Evolutionary conservation across 2,113 vertebrate genomes (phyloP), one percentile per base, ranked within the genome.

Genomic region (Ptilonorhynchus violaceus): DNA sequence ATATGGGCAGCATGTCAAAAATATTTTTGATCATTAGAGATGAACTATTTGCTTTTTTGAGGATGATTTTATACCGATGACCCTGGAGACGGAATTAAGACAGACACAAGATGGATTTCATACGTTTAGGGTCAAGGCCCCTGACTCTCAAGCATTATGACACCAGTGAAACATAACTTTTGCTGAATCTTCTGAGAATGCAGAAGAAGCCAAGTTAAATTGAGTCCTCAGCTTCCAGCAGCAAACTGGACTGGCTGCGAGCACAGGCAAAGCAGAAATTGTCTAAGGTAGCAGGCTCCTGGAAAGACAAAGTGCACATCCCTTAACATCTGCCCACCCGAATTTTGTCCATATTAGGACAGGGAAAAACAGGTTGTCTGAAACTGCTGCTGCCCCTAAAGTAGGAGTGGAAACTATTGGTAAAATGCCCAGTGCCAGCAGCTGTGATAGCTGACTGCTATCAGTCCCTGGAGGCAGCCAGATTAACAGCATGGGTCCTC

Each of bases 391-490:
- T 85, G 67, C 42, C 95, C 72, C 63, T 83, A 74, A 88, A 94
- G 94, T 39, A 80, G 75, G 79, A 95, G 72, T 93, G 88, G 94
- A 95, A 96, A 93, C 83, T 95, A 90, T 88, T 93, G 96, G 92
- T 97, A 93, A 83, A 92, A 94, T 94, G 95, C 94, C 94, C 88
- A 96, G 95, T 85, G 75, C 75, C 50, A 3, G 88, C 96, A 96
- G 95, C 95, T 97, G 96, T 93, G 92, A 79, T 72, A 72, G 81
- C 82, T 90, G 90, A 88, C 78, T 88, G 82, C 74, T 92, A 66
- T 93, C 90, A 90, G 37, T 90, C 81, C 88, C 90, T 8, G 63
- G 94, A 96, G 94, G 83, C 94, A 94, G 91, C 14, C 86, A 86
- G 85, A 95, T 94, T 86, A 92, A 78, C 85, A 83, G 72, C 15